Conservation (phyloP, 2,113 vertebrate species). For the Megaptera novaeangliae region DNA sequence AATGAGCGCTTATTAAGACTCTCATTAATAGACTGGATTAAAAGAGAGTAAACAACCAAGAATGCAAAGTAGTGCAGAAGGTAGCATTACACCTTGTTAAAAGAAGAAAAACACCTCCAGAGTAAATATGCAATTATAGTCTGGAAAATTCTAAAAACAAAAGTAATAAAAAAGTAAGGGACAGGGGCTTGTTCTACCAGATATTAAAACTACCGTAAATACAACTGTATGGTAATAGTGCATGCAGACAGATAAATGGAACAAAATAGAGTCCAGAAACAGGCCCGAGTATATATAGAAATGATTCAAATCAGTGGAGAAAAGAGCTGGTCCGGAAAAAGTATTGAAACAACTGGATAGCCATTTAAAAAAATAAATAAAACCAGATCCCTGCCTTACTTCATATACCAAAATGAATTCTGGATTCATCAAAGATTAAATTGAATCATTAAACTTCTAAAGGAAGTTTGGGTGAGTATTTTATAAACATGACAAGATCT, state of each 20-base stretch:
- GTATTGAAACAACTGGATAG: background rate
- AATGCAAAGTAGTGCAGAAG: constrained; percentile 23
- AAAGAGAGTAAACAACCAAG: constrained; percentile 23
- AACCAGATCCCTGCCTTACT: background rate
- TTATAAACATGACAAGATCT: background rate
- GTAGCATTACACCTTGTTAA: background rate
- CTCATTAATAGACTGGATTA: constrained; percentile 15
- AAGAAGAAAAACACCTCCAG: constrained; percentile 35
- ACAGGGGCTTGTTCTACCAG: background rate
- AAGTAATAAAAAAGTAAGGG: constrained; percentile 6
- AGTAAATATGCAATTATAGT: constrained; percentile 9
- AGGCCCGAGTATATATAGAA: background rate
- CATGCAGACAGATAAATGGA: background rate
- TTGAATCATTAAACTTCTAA: background rate
- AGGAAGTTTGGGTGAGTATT: background rate
- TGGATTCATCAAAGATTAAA: constrained; percentile 17
- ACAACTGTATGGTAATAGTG: background rate
- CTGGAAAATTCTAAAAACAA: constrained; percentile 29
- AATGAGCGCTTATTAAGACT: constrained; percentile 20
- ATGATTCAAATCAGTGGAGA: background rate
- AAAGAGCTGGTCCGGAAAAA: constrained; percentile 25
- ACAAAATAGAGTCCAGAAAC: constrained; percentile 15
- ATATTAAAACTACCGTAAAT: constrained; percentile 21
- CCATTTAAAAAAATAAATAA: background rate
- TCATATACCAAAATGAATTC: constrained; percentile 23